These are phyloP conservation scores for Anorthoa munda DNA, from an alignment of 2,888 invertebrate genomes.

Conservation along the genomic window DNA sequence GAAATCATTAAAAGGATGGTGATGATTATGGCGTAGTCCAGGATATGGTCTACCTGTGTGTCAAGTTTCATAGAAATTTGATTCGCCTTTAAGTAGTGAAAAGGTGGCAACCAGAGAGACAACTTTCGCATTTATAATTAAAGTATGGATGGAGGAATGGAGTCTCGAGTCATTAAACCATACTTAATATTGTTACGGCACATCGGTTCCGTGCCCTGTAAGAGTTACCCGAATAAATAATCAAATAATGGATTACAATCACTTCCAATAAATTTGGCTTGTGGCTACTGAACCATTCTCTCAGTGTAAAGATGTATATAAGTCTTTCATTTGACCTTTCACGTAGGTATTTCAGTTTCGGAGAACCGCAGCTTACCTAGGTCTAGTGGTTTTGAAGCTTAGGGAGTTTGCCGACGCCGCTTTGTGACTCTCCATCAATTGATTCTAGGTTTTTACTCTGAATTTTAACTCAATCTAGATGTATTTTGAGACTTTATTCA, in stretches of 20 bases:
- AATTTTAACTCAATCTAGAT: neutral
- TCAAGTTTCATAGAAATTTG: no score
- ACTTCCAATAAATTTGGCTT: neutral
- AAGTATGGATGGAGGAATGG: no score
- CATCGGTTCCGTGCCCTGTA: no score
- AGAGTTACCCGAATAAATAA: slow-evolving; percentile 1
- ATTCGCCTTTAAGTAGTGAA: no score
- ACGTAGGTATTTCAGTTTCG: neutral
- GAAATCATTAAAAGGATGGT: no score
- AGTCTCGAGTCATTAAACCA: no score
- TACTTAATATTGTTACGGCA: no score
- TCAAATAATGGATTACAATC: slow-evolving; percentile 20
- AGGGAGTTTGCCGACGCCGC: no score
- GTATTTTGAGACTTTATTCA: neutral
- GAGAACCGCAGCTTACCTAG: neutral
- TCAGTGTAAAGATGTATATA: neutral
- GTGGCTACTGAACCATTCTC: neutral
- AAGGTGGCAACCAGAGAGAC: no score
- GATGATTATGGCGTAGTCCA: no score
- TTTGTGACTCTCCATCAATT: neutral
- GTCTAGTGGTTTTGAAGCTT: neutral
- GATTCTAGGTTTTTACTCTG: neutral
- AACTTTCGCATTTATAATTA: no score
- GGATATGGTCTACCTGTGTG: no score
- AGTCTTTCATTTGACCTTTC: neutral